These are phyloP conservation scores for Brassicogethes aeneus DNA, from an alignment of 2,888 invertebrate genomes.

Conservation along the genomic window DNA sequence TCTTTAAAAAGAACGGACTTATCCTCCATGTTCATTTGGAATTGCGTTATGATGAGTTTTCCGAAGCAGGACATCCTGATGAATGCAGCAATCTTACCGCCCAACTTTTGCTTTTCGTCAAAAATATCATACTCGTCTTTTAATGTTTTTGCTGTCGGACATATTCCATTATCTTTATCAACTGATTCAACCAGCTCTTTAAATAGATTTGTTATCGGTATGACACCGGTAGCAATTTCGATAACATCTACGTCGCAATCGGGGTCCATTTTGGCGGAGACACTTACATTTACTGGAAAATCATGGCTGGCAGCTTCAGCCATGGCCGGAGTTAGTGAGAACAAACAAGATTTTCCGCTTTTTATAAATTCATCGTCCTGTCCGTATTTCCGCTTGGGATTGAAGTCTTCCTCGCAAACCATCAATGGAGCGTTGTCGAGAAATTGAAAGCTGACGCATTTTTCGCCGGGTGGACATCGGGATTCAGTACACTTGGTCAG, in stretches of 20 bases:
- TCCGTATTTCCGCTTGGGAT: constrained; percentile 27
- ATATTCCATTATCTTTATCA: constrained; percentile 38
- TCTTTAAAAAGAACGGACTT: constrained; percentile 41
- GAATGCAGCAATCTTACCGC: constrained; percentile 53
- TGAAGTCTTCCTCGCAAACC: constrained; percentile 52
- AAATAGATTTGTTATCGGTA: constrained; percentile 53
- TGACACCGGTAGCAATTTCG: constrained; percentile 48
- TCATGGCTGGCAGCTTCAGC: constrained; percentile 45
- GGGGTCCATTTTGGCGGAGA: constrained; percentile 52
- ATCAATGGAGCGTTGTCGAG: constrained; percentile 49
- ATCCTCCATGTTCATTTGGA: constrained; percentile 46
- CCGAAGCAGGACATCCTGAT: constrained; percentile 59
- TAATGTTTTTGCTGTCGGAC: constrained; percentile 47
- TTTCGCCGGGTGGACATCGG: constrained; percentile 40
- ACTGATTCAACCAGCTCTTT: constrained; percentile 46
- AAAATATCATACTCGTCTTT: constrained; percentile 52
- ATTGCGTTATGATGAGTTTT: constrained; percentile 55
- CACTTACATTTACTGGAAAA: constrained; percentile 49
- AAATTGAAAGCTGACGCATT: constrained; percentile 54
- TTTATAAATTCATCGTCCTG: constrained; percentile 41
- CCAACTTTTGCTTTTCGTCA: constrained; percentile 42
- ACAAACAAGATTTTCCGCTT: constrained; percentile 60
- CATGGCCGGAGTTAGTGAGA: constrained; percentile 49
- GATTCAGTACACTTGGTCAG: constrained; percentile 29
- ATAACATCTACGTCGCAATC: constrained; percentile 56